Evolutionary conservation across 2,113 vertebrate genomes (phyloP).

Genomic region (Cephalopholis sonnerati): DNA sequence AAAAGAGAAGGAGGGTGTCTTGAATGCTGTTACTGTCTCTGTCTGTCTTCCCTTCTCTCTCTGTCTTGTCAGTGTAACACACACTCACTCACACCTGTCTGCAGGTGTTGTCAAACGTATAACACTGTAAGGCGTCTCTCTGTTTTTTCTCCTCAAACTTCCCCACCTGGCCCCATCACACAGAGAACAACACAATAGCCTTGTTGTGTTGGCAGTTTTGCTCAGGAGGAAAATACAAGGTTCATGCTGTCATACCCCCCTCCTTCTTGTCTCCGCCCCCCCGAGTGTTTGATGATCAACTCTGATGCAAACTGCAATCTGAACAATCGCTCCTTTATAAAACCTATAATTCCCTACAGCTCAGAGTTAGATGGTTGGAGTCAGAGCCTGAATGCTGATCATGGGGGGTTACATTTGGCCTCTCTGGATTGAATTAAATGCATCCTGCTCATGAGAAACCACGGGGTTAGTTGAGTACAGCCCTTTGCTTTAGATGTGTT

Average conservation of each 20-base stretch:
- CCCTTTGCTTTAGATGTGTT: background rate
- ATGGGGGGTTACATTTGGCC: conserved; percentile 32
- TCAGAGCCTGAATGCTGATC: conserved; percentile 27
- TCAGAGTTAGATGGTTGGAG: background rate
- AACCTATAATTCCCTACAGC: conserved; percentile 27
- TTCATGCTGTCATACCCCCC: conserved; percentile 41
- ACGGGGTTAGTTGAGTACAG: background rate
- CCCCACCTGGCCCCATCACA: conserved; percentile 58
- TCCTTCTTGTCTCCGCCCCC: background rate
- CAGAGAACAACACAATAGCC: conserved; percentile 63
- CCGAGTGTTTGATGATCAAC: conserved; percentile 36
- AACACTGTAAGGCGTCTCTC: conserved; percentile 31
- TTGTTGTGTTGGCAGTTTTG: conserved; percentile 58
- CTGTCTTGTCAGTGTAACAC: background rate
- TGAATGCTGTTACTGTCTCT: background rate
- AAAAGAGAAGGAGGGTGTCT: background rate
- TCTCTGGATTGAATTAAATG: conserved; percentile 43
- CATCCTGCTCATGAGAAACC: conserved; percentile 16
- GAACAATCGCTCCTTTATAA: conserved; percentile 66
- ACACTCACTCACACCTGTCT: conserved; percentile 36
- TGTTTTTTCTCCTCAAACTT: background rate
- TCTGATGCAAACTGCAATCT: conserved; percentile 44
- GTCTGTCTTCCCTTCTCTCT: background rate
- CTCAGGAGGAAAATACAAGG: conserved; percentile 55
- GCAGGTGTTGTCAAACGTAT: conserved; percentile 30